A percentile compares a stretch with the other conserved stretches of the same genome.
These are phyloP conservation scores for Tanypteryx hageni DNA, from an alignment of 2,888 invertebrate genomes.

Conservation along the genomic window DNA sequence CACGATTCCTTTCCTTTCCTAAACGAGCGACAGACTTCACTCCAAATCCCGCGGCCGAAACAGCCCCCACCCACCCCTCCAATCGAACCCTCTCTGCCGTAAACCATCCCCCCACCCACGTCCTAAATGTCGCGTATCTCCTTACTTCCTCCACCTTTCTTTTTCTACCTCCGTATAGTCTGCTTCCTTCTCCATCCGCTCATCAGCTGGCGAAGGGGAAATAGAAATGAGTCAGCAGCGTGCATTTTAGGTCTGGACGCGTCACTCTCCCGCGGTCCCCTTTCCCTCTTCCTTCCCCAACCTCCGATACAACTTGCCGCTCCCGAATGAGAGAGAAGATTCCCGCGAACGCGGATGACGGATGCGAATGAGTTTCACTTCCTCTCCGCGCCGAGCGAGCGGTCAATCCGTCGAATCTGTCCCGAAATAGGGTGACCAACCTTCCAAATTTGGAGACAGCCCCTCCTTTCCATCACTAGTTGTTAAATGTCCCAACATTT, in stretches of 20 bases:
- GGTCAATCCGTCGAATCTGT: too few species aligned
- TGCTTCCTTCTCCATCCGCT: not conserved
- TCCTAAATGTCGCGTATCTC: not conserved
- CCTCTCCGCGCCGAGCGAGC: too few species aligned
- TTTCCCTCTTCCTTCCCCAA: not conserved
- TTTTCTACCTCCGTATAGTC: not conserved
- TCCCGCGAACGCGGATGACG: too few species aligned
- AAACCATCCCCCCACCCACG: not conserved
- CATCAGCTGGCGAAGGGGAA: slow-evolving; percentile 29
- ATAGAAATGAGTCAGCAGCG: slow-evolving; percentile 15
- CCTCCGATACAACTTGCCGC: not conserved
- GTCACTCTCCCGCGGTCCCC: not conserved
- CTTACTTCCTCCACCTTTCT: not conserved
- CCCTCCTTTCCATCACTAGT: too few species aligned
- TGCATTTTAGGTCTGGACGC: not conserved
- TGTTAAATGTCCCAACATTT: too few species aligned
- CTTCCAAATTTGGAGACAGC: too few species aligned
- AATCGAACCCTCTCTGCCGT: not conserved
- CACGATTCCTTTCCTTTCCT: too few species aligned
- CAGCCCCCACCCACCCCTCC: not conserved
- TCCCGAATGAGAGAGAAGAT: not conserved
- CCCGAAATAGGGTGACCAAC: too few species aligned
- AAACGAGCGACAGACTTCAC: not conserved
- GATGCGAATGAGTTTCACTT: too few species aligned
- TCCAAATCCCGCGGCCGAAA: not conserved